Evolutionary conservation across 2,888 invertebrate genomes (phyloP), one percentile per base, ranked within the genome.

Genomic region (Acronicta alni): DNA sequence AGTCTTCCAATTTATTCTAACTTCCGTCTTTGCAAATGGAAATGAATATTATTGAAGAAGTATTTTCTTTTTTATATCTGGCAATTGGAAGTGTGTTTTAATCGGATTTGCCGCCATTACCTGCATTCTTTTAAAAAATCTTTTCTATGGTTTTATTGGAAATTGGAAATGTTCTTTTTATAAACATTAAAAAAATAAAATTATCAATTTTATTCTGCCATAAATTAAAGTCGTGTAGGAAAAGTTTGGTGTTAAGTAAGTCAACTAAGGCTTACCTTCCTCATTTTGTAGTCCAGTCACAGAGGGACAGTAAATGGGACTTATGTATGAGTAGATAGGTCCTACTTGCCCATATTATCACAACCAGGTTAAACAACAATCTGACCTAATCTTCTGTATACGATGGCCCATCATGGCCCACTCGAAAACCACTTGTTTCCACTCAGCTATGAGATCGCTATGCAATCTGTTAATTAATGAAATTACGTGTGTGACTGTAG

Each of bases 1-100:
- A 26, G 32, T 12, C 57, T 53, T 47, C 51, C 57, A 67, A 70
- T 76, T 76, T 65, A 51, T 55, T 56, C 46, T 12, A 57, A 53
- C 46, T 57, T 61, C 44, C 44, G 55, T 59, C 35, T 45, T 54
- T 51, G 17, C 39, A 37, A 39, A 39, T 30, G 41, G 60, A 67
- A 65, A 66, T 60, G n/a, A 62, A 72, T 72, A 55, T 44, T 61
- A 10, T n/a, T n/a, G n/a, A n/a, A n/a, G 43, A 42, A 12, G 30
- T 37, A 16, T 20, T 48, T 48, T 43, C 10, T 30, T 37, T 47
- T 49, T 61, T 16, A 18, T 43, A 47, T 20, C 35, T 26, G 16
- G 41, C 42, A 57, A 55, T 55, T 49, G 39, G 51, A 61, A 32
- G 30, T 57, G n/a, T 49, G 23, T 23, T 4, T 59, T 61, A 68